phyloP scores from a whole-genome alignment of 2,113 vertebrate genomes.

The Trochalopteron elliotii region DNA sequence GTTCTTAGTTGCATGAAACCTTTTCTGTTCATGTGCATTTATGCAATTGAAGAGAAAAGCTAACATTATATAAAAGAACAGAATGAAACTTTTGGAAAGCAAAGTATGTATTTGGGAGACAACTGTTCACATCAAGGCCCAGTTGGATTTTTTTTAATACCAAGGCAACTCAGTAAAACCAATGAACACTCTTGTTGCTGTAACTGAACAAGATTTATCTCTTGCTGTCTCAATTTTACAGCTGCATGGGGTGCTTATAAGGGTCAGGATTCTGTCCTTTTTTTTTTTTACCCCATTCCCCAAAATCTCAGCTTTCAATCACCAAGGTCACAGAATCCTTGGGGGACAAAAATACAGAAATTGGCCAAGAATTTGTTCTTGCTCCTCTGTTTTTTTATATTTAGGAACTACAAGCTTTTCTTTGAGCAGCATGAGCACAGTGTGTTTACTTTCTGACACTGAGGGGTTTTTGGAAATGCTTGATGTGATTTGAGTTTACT shows the following conservation, averaged over 20 bases:
- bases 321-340: not conserved
- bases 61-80: not conserved
- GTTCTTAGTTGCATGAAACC: constrained; percentile 22
- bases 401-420: not conserved
- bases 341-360: not conserved
- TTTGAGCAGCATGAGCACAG: not conserved
- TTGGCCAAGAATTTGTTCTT: not conserved
- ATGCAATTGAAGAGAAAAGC: not conserved
- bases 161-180: not conserved
- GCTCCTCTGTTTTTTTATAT: not conserved
- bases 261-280: not conserved
- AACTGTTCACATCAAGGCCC: not conserved
- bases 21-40: not conserved
- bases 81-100: not conserved
- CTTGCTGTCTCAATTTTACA: not conserved
- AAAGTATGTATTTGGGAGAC: not conserved
- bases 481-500: not conserved
- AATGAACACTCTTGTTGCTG: not conserved
- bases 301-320: not conserved
- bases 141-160: not conserved
- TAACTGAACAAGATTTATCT: not conserved
- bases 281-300: not conserved
- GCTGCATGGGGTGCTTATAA: not conserved
- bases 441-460: not conserved
- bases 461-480: not conserved